Evolutionary conservation across 1,140 invertebrate genomes (phyloP), one percentile per base, ranked within the genome.

Genomic region (Zaprionus vittiger): DNA sequence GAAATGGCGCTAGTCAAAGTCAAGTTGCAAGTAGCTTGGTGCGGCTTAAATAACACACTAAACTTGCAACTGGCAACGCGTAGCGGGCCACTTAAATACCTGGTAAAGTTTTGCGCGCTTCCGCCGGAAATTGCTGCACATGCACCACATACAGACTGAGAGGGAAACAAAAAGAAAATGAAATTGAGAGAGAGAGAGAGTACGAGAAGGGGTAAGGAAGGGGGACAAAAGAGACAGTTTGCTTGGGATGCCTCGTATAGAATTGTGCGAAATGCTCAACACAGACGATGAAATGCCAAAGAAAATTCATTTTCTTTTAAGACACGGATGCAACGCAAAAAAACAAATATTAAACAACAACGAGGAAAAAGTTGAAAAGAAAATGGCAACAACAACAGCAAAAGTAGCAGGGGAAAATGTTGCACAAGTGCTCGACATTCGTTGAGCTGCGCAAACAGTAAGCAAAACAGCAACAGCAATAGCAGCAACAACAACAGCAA

Each of bases 81-180:
- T 56, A 28, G 55, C 41, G 41, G 57, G 84, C 85, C 84, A 90
- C 85, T 90, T 90, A 85, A 84, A 90, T 90, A 85, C 85, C 85
- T 82, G 86, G 64, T 70, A 77, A 90, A 90, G 65, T 79, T 89
- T 78, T 90, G 79, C 79, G 79, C 85, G 77, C 85, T 90, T 90
- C 85, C 85, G 79, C 79, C 81, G 85, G 85, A 90, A 85, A 85
- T 90, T 82, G 81, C 59, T 66, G 31, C 55, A 76, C 79, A 72
- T 81, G 64, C 63, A 15, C 22, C 11, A 5, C 24, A 28, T n/a
- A n/a, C 49, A 28, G 24, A 55, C 14, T 12, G 24, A 55, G 12
- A 26, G 54, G 5, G 14, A 9, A 5, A 17, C n/a, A 52, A 20
- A 54, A 20, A 63, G 14, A 56, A 44, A 55, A 47, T 54, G 11